Evolutionary conservation across 2,797 vertebrate genomes (phyloP), one percentile per base, ranked within the genome.

Genomic region (Brotula barbata): DNA sequence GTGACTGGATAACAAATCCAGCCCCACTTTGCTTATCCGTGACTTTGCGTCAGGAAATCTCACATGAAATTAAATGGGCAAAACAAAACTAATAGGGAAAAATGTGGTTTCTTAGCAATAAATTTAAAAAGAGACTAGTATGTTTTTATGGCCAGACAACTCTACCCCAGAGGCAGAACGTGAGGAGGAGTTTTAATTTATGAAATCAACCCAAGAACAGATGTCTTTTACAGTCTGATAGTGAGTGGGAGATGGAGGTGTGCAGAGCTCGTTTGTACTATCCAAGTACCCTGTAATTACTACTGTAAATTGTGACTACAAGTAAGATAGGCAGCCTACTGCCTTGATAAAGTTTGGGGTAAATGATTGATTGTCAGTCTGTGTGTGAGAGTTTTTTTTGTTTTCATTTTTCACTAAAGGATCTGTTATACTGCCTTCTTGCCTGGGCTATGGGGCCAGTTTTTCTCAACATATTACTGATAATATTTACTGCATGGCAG

Each of bases 401-500:
- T 59, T 34, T n/a, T n/a, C n/a, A n/a, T n/a, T n/a, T n/a, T n/a
- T n/a, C n/a, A n/a, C n/a, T n/a, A n/a, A n/a, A n/a, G n/a, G n/a
- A n/a, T n/a, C n/a, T n/a, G n/a, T n/a, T n/a, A n/a, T n/a, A n/a
- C 31, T 7, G 3, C 34, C 15, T 22, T 39, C 49, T 42, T 49
- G 43, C 16, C n/a, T 52, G 42, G 6, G 2, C 31, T 6, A 10
- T 11, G 31, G 31, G 5, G 31, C 34, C 34, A 23, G 25, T 54
- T 73, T 47, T 64, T 63, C 23, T 47, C 61, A 49, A 64, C 49
- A 71, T 58, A 64, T 71, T 50, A 45, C 57, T 66, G 51, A 68
- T 71, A 71, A 76, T 71, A 78, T 78, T 71, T 56, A 67, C 65
- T 60, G 51, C 78, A 64, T 68, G 58, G 69, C 69, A 67, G 77